Percentiles rank a stretch among this genome's conserved stretches.
These are phyloP conservation scores for Leptinotarsa defecta DNA, from an alignment of 1,140 invertebrate genomes.

Conservation along the genomic window DNA sequence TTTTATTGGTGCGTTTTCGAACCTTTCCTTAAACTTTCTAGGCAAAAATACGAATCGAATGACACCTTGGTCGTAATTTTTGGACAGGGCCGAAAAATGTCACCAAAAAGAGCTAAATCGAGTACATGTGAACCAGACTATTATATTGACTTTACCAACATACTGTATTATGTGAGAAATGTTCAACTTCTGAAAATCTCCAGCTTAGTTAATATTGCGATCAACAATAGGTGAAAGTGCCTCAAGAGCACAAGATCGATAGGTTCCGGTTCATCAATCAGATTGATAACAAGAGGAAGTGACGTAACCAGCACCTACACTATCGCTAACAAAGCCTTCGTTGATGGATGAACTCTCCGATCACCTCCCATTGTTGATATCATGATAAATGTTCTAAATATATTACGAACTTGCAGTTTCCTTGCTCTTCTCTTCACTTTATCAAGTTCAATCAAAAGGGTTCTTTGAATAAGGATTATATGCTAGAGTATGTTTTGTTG, in stretches of 20 bases:
- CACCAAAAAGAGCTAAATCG: no score
- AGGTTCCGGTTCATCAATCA: conserved; percentile 47
- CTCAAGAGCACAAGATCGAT: conserved; percentile 40
- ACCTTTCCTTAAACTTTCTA: no score
- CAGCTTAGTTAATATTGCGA: not conserved
- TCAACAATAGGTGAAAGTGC: not conserved
- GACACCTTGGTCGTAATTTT: no score
- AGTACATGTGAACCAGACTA: no score
- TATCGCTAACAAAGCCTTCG: conserved; percentile 45
- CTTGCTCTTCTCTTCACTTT: conserved; percentile 14
- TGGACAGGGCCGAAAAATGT: no score
- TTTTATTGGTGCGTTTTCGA: no score
- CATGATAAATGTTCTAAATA: conserved; percentile 45
- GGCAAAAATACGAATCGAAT: no score
- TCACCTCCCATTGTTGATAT: conserved; percentile 47
- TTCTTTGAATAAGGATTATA: not conserved
- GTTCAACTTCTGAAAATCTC: not conserved
- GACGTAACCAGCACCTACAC: conserved; percentile 45
- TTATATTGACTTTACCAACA: no score
- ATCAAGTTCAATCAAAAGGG: not conserved
- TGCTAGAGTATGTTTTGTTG: no score
- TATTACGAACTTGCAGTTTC: conserved; percentile 7
- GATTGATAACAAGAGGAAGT: conserved; percentile 51
- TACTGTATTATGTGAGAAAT: no score
- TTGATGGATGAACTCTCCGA: conserved; percentile 47